Evolutionary conservation across 2,797 vertebrate genomes (phyloP).

Genomic region (Bovichtus variegatus): DNA sequence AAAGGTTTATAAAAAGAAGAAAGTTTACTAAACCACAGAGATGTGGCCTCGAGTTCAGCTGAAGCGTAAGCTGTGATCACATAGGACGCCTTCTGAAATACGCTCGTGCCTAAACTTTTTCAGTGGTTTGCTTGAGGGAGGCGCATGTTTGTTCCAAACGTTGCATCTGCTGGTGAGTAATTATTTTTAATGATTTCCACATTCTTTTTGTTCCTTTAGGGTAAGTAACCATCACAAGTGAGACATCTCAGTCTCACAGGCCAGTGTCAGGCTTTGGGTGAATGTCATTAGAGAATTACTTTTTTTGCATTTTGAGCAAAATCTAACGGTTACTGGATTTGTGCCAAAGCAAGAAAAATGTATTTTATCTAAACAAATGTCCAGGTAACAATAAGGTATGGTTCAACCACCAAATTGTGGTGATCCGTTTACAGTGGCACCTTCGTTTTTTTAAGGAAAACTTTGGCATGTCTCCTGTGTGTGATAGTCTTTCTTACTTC

Average conservation of each 20-base stretch:
- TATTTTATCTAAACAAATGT: not conserved
- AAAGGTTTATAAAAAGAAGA: constrained; percentile 41
- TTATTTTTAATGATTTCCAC: constrained; percentile 29
- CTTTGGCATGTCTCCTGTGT: not conserved
- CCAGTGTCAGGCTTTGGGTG: constrained; percentile 9
- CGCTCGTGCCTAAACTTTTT: constrained; percentile 13
- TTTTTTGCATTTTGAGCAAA: constrained; percentile 1
- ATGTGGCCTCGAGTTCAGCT: constrained; percentile 32
- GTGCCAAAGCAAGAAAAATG: not conserved
- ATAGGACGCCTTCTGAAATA: constrained; percentile 27
- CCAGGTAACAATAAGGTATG: not conserved
- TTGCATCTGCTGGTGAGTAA: constrained; percentile 25
- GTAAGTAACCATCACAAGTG: constrained; percentile 12
- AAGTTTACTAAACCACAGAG: constrained; percentile 24
- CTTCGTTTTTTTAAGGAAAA: not conserved
- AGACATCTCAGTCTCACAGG: constrained; percentile 17
- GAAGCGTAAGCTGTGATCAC: constrained; percentile 33
- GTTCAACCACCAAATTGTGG: not conserved
- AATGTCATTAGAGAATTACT: constrained; percentile 13
- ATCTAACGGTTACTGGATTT: not conserved
- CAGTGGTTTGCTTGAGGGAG: constrained; percentile 24
- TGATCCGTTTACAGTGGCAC: not conserved
- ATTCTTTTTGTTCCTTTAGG: constrained; percentile 21
- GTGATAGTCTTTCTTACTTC: constrained; percentile 85
- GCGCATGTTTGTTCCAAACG: constrained; percentile 27